Evolutionary conservation across 2,888 invertebrate species (phyloP).

Genomic region (Papilio elwesi): DNA sequence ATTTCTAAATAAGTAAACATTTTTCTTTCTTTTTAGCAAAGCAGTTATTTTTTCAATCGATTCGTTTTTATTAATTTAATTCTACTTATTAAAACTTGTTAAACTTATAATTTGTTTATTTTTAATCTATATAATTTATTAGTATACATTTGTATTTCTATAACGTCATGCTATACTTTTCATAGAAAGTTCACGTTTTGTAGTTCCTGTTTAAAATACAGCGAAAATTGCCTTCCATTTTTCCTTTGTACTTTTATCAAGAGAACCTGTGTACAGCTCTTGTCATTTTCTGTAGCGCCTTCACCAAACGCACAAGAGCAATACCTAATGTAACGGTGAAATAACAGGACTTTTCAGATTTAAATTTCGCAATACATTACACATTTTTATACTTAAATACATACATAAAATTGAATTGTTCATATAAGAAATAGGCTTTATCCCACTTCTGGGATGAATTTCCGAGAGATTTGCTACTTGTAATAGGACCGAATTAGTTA

Average conservation of each 20-base stretch:
- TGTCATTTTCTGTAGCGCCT: conserved; percentile 2
- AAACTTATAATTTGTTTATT: too few relatives aligned
- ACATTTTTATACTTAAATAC: background rate
- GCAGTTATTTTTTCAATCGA: too few relatives aligned
- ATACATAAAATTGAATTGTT: background rate
- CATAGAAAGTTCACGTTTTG: background rate
- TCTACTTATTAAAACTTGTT: too few relatives aligned
- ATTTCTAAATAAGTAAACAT: too few relatives aligned
- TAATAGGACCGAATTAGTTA: too few relatives aligned
- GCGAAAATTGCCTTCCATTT: background rate
- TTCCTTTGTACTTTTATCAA: conserved; percentile 1
- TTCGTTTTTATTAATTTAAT: too few relatives aligned
- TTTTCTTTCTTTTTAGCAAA: too few relatives aligned
- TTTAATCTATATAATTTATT: too few relatives aligned
- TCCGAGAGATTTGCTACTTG: too few relatives aligned
- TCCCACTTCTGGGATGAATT: too few relatives aligned
- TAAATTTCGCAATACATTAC: background rate
- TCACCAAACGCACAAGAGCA: background rate
- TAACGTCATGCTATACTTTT: background rate
- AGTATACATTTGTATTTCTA: background rate
- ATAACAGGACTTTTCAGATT: background rate
- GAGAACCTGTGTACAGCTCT: background rate
- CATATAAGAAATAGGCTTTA: too few relatives aligned
- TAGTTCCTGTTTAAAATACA: conserved; percentile 1
- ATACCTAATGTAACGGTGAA: background rate